phyloP scores from a whole-genome alignment of 2,888 invertebrate species.

The Acleris holmiana region DNA sequence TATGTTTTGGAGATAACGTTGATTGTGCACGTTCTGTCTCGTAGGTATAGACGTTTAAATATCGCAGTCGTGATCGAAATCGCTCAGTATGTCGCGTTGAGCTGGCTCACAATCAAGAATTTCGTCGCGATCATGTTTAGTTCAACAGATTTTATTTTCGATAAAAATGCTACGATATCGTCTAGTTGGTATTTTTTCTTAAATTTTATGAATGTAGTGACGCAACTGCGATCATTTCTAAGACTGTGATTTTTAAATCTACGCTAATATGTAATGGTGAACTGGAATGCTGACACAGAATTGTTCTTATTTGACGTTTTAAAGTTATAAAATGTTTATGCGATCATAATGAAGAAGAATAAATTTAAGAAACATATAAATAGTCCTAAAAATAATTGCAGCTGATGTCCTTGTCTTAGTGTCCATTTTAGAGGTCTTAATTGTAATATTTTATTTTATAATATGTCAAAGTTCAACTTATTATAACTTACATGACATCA shows the following conservation, averaged over 20 bases:
- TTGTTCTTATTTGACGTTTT: background rate
- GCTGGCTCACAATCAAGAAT: background rate
- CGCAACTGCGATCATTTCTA: background rate
- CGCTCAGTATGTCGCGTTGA: background rate
- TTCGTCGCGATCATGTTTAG: background rate
- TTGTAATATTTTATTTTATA: conserved; percentile 11
- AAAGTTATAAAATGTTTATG: background rate
- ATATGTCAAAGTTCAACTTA: conserved; percentile 22
- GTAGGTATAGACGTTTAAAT: background rate
- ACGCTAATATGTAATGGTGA: background rate
- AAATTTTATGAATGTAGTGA: no score
- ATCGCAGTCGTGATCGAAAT: background rate
- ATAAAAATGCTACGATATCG: no score
- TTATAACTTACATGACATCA: conserved; percentile 4
- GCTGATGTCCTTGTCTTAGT: conserved; percentile 1
- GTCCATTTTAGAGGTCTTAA: conserved; percentile 1
- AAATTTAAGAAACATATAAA: background rate
- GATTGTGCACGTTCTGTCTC: background rate
- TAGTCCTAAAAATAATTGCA: background rate
- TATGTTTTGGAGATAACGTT: background rate
- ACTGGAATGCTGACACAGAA: background rate
- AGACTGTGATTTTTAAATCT: conserved; percentile 4
- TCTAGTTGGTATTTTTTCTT: no score
- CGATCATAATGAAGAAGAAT: background rate
- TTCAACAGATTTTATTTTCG: no score